phyloP scores from a whole-genome alignment of 1,140 invertebrate species.

The Babylonia areolata region DNA sequence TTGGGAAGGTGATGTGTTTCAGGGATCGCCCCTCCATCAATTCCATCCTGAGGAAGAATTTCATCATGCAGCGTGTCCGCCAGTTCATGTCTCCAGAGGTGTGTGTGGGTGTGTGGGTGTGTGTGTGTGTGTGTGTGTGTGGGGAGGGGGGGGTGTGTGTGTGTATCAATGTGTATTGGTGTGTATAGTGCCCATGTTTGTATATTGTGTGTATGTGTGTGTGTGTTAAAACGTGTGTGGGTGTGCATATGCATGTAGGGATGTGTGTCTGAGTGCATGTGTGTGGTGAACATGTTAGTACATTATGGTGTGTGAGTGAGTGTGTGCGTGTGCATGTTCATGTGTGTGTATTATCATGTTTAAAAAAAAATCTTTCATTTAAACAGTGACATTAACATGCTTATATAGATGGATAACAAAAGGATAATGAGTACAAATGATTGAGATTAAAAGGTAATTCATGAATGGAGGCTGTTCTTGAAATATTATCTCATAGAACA shows the following conservation, averaged over 20 bases:
- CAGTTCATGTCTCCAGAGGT: slow-evolving; percentile 76
- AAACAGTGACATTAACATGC: too few relatives aligned
- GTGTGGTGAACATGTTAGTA: background rate
- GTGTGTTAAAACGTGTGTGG: background rate
- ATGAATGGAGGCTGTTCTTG: too few relatives aligned
- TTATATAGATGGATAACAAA: too few relatives aligned
- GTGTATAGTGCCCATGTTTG: too few relatives aligned
- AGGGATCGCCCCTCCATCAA: slow-evolving; percentile 81
- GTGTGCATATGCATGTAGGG: background rate
- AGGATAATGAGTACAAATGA: too few relatives aligned
- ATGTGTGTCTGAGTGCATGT: background rate
- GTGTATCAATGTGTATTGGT: background rate
- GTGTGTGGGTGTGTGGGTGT: background rate
- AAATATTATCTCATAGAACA: too few relatives aligned
- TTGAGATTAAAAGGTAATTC: too few relatives aligned
- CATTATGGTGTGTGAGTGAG: background rate
- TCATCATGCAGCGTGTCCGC: slow-evolving; percentile 74
- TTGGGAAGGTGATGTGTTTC: too few relatives aligned
- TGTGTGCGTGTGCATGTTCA: background rate
- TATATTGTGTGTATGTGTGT: slow-evolving; percentile 24
- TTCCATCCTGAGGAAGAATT: slow-evolving; percentile 78
- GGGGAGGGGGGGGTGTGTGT: too few relatives aligned
- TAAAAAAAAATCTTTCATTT: too few relatives aligned
- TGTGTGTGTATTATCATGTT: background rate
- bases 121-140: too few relatives aligned